These are phyloP conservation scores for Todiramphus chloris DNA, from an alignment of 2,113 vertebrate genomes.

Conservation along the genomic window DNA sequence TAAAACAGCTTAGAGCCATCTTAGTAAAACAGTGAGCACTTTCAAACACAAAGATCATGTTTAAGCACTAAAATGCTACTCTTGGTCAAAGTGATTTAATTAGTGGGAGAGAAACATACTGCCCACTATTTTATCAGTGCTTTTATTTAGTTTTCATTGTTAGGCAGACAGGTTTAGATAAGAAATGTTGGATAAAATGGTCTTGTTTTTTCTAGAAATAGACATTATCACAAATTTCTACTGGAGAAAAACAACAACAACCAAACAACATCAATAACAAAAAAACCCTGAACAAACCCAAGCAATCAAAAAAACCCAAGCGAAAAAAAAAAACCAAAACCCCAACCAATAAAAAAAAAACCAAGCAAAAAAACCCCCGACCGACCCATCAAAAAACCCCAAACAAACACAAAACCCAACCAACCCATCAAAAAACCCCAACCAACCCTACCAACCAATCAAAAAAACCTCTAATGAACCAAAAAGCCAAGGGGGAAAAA, in stretches of 20 bases:
- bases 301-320: background rate
- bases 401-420: background rate
- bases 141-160: background rate
- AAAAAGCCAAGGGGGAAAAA: too few relatives aligned
- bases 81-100: background rate
- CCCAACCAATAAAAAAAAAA: background rate
- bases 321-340: background rate
- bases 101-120: background rate
- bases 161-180: background rate
- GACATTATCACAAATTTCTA: background rate
- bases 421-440: too few relatives aligned
- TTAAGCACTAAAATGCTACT: background rate
- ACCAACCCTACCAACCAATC: background rate
- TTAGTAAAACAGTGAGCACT: background rate
- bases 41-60: background rate
- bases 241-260: too few relatives aligned
- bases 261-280: too few relatives aligned
- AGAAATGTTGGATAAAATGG: background rate
- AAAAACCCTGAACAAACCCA: too few relatives aligned
- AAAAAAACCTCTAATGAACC: too few relatives aligned
- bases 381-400: background rate
- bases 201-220: background rate
- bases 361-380: too few relatives aligned
- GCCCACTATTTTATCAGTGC: background rate
- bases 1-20: background rate